Evolutionary conservation across 1,140 invertebrate genomes (phyloP).

Genomic region (Steinernema feltiae): DNA sequence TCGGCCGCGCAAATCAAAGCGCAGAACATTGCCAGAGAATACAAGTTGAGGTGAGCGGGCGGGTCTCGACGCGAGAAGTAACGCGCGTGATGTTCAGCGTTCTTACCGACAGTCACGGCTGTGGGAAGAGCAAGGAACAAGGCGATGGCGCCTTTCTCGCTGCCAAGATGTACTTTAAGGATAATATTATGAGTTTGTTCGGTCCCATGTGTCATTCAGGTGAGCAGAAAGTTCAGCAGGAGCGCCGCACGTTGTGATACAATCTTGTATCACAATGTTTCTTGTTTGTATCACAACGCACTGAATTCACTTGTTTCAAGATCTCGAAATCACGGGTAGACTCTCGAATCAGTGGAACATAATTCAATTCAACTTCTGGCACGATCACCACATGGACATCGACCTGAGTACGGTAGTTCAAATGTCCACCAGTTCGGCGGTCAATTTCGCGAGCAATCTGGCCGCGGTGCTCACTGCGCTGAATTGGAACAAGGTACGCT

Average conservation of each 20-base stretch:
- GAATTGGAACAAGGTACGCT: slow-evolving; percentile 25
- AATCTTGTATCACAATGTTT: too few species aligned
- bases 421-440: slow-evolving; percentile 25
- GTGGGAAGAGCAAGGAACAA: background rate
- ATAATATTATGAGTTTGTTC: background rate
- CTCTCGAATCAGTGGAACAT: slow-evolving; percentile 33
- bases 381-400: slow-evolving; percentile 23
- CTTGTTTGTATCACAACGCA: too few species aligned
- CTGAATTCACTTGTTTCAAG: too few species aligned
- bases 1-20: background rate
- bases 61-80: too few species aligned
- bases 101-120: background rate
- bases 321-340: slow-evolving; percentile 26
- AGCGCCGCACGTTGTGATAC: too few species aligned
- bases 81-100: background rate
- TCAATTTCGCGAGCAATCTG: slow-evolving; percentile 25
- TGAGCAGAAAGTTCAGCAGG: background rate
- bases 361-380: slow-evolving; percentile 35
- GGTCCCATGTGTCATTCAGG: slow-evolving; percentile 2
- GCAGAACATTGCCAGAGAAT: background rate
- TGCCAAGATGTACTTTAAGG: background rate
- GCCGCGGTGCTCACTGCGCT: slow-evolving; percentile 12
- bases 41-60: background rate
- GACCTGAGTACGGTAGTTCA: slow-evolving; percentile 21
- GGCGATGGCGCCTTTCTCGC: background rate